Percentiles rank a stretch among this genome's conserved stretches.
These are phyloP conservation scores for Phrynocephalus vlangalii DNA, from an alignment of 2,797 vertebrate genomes.

Conservation along the genomic window DNA sequence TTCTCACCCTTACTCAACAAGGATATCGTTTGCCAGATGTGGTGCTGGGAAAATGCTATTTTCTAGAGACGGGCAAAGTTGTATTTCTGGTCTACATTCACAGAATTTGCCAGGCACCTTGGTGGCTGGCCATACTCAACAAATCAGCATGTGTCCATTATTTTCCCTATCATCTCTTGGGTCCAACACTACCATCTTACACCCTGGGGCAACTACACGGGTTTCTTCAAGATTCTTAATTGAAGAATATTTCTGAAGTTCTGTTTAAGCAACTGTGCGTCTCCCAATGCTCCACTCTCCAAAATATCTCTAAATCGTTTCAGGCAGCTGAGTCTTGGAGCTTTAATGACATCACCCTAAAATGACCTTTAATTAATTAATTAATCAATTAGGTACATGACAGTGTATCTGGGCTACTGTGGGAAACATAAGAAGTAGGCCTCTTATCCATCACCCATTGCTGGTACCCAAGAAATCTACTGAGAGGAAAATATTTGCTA, in stretches of 20 bases:
- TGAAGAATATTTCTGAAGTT: not conserved
- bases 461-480: too few relatives aligned
- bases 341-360: not conserved
- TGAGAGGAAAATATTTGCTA: too few relatives aligned
- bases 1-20: not conserved
- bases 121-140: too few relatives aligned
- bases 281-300: not conserved
- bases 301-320: not conserved
- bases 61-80: too few relatives aligned
- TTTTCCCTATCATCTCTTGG: too few relatives aligned
- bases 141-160: too few relatives aligned
- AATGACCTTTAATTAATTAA: not conserved
- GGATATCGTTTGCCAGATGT: not conserved
- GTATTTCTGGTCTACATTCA: too few relatives aligned
- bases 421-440: too few relatives aligned
- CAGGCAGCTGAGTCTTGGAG: not conserved
- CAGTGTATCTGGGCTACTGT: too few relatives aligned
- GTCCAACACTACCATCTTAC: not conserved
- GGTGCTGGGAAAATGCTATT: not conserved
- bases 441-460: too few relatives aligned
- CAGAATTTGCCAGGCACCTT: too few relatives aligned
- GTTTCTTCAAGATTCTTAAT: not conserved
- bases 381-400: too few relatives aligned
- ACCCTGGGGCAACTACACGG: not conserved
- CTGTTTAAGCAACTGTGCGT: not conserved